Evolutionary conservation across 1,140 invertebrate genomes (phyloP).

Genomic region (Antheraea mylitta): DNA sequence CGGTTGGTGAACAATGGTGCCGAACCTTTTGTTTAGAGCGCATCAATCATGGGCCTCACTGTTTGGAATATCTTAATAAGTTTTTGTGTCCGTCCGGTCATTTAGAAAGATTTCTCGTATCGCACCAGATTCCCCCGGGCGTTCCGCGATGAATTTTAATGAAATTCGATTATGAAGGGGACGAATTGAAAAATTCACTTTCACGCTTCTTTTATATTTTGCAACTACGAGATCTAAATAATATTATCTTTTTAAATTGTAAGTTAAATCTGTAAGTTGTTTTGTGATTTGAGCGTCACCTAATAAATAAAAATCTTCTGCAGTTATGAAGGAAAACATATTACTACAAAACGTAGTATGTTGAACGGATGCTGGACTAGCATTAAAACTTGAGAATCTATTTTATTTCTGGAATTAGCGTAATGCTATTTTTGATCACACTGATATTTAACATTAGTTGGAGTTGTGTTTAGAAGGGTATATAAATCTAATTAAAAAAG

Average conservation of each 20-base stretch:
- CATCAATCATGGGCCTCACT: conserved; percentile 69
- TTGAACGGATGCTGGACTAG: too few relatives aligned
- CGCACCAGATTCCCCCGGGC: conserved; percentile 28
- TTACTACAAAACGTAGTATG: too few relatives aligned
- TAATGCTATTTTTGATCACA: too few relatives aligned
- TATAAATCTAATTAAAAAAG: too few relatives aligned
- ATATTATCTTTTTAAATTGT: neutral
- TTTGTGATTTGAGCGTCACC: neutral
- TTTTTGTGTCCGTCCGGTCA: conserved; percentile 68
- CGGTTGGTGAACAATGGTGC: conserved; percentile 51
- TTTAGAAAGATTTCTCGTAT: conserved; percentile 69
- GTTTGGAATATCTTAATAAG: conserved; percentile 73
- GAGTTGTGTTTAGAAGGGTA: too few relatives aligned
- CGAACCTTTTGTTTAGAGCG: conserved; percentile 58
- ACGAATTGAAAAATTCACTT: conserved; percentile 25
- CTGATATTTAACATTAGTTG: too few relatives aligned
- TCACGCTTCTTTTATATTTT: neutral
- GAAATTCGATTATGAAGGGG: conserved; percentile 34
- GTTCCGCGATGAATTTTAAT: conserved; percentile 52
- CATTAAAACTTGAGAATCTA: too few relatives aligned
- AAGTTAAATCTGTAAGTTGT: neutral
- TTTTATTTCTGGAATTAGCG: too few relatives aligned
- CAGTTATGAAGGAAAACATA: too few relatives aligned
- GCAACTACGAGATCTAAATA: neutral
- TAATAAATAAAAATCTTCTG: too few relatives aligned